Base-by-base conservation (phyloP, 1,140 invertebrate genomes). In the Sycophila sp. region DNA sequence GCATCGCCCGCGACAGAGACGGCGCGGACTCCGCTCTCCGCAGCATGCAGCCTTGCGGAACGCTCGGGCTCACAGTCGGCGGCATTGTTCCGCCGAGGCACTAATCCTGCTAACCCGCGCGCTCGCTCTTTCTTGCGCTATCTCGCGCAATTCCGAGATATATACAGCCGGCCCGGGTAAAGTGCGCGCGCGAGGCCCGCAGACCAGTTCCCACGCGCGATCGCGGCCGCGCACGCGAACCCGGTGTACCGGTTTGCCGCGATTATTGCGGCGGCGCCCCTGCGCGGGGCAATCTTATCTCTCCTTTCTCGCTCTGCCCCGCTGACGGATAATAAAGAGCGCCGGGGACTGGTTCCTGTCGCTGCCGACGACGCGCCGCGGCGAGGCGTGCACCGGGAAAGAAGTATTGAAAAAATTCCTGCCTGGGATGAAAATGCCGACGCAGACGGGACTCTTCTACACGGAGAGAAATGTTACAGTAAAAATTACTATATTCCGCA, bases 131-230 rank as follows among this genome's bases (percentile, higher is more conserved):
- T 8, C 13, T 42, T n/a, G 4, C 40, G 11, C 5, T 42, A 6
- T 42, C 51, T 55, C 24, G 3, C n/a, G 6, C 19, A 45, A 1
- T 47, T 19, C n/a, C n/a, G 28, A 32, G 28, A 55, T n/a, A 55
- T 24, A 55, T 30, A 30, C 28, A 22, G 8, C 7, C 28, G 24
- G n/a, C n/a, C n/a, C 22, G 19, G 22, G 47, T 26, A 51, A 26
- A 13, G 22, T 53, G 3, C 26, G 11, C 17, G 17, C 4, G 26
- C n/a, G n/a, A 5, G 5, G 42, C 40, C 22, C 22, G 32, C 19
- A 58, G 66, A 68, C 66, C 53, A 59, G 36, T 69, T 69, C 68
- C 58, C 68, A 69, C 68, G 68, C 47, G 19, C 22, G 26, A 53
- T 26, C 15, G 19, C 28, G 34, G 30, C n/a, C 49, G 24, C 7